phyloP scores from a whole-genome alignment of 53 echinoderm and acorn worm species.

The Henricia sp. region DNA sequence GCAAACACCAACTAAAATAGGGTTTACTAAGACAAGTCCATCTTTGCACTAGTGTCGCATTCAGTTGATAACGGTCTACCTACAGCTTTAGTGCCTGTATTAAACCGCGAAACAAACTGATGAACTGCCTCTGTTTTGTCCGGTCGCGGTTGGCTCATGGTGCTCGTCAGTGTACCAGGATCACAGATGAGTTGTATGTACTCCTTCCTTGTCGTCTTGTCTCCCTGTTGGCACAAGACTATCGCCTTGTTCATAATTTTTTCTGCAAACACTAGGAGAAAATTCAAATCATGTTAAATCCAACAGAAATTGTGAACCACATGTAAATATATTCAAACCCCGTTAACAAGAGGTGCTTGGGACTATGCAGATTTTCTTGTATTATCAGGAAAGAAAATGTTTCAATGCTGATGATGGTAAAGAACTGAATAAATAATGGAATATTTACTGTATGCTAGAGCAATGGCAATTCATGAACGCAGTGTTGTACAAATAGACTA shows the following conservation, averaged over 20 bases:
- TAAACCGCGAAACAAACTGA: neutral
- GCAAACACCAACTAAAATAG: too few relatives aligned
- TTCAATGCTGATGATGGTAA: too few relatives aligned
- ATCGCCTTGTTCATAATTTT: slow-evolving; percentile 16
- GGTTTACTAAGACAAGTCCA: too few relatives aligned
- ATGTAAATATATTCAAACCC: too few relatives aligned
- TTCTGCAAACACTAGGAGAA: slow-evolving; percentile 1
- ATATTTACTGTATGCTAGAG: too few relatives aligned
- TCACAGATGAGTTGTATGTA: neutral
- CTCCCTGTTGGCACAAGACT: neutral
- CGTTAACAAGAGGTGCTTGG: too few relatives aligned
- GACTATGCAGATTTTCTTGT: too few relatives aligned
- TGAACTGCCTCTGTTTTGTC: neutral
- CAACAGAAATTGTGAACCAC: too few relatives aligned
- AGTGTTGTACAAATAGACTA: neutral
- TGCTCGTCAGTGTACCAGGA: slow-evolving; percentile 1
- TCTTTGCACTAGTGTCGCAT: neutral
- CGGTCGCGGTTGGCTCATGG: neutral
- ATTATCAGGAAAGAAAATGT: too few relatives aligned
- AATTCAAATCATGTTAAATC: too few relatives aligned
- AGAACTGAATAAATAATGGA: too few relatives aligned
- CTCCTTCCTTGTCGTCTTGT: neutral
- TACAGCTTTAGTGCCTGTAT: neutral
- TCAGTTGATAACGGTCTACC: slow-evolving; percentile 8
- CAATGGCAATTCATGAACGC: neutral